Percentiles rank a stretch among this genome's conserved stretches.
These are phyloP conservation scores for Drosophila parvula DNA, from an alignment of 1,140 invertebrate genomes.

Conservation along the genomic window DNA sequence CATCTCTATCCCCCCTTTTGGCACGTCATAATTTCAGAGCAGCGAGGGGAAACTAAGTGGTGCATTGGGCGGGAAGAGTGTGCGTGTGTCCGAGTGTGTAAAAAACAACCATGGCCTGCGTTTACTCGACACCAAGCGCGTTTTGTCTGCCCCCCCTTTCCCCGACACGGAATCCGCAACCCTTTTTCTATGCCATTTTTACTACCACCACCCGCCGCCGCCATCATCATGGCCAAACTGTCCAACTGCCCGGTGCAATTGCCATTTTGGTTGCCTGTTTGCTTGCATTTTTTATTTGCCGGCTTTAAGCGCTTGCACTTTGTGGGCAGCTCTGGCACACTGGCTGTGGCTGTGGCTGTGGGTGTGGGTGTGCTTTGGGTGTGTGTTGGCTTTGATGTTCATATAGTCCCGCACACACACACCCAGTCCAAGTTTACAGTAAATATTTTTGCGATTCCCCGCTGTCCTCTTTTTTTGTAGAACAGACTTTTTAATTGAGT, in stretches of 20 bases:
- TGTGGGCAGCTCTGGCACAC: slow-evolving; percentile 36
- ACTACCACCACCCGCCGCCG: neutral
- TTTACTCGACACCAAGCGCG: slow-evolving; percentile 74
- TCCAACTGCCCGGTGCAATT: slow-evolving; percentile 76
- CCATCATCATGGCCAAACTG: slow-evolving; percentile 31
- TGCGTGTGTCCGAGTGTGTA: slow-evolving; percentile 14
- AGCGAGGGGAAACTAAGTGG: slow-evolving; percentile 40
- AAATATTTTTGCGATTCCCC: slow-evolving; percentile 81
- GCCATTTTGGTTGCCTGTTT: slow-evolving; percentile 80
- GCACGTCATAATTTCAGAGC: slow-evolving; percentile 78
- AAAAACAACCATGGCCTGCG: slow-evolving; percentile 69
- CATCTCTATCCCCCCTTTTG: slow-evolving; percentile 17
- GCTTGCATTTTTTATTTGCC: slow-evolving; percentile 81
- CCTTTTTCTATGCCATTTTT: slow-evolving; percentile 9
- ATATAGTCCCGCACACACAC: slow-evolving; percentile 53
- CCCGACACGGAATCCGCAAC: neutral
- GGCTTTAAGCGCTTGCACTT: slow-evolving; percentile 77
- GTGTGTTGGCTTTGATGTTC: slow-evolving; percentile 60
- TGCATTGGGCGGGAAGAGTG: slow-evolving; percentile 13
- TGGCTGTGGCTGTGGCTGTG: slow-evolving; percentile 9
- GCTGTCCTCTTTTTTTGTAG: slow-evolving; percentile 30
- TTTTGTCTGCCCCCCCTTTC: slow-evolving; percentile 34
- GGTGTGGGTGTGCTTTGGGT: slow-evolving; percentile 14
- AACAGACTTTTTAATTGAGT: slow-evolving; percentile 82
- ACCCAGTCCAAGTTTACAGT: slow-evolving; percentile 69